Conservation (phyloP, 2,888 invertebrate genomes). For the Dicyrtomina minuta region DNA sequence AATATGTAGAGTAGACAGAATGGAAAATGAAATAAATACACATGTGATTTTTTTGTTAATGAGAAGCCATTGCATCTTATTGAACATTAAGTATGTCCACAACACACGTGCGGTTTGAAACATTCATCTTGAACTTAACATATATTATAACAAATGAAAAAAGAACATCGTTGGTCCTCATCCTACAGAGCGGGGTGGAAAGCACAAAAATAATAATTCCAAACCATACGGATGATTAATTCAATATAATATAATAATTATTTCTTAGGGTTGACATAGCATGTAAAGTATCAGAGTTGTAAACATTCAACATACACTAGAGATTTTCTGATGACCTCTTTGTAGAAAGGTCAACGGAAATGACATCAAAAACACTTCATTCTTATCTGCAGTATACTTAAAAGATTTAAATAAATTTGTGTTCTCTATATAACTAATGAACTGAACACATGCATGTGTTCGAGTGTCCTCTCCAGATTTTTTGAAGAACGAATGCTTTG, state of each 20-base stretch:
- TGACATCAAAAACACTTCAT: slow-evolving; percentile 21
- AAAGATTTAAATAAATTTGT: slow-evolving; percentile 1
- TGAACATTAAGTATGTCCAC: slow-evolving; percentile 31
- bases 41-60: slow-evolving; percentile 16
- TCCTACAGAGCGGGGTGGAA: slow-evolving; percentile 19
- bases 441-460: not conserved
- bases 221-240: slow-evolving; percentile 7
- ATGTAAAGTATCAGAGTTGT: slow-evolving; percentile 13
- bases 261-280: slow-evolving; percentile 1
- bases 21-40: slow-evolving; percentile 1
- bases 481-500: slow-evolving; percentile 1
- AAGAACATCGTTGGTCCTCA: slow-evolving; percentile 37
- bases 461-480: slow-evolving; percentile 1
- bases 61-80: slow-evolving; percentile 38
- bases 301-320: slow-evolving; percentile 19
- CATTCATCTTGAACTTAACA: slow-evolving; percentile 28
- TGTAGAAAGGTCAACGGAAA: not conserved
- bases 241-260: slow-evolving; percentile 6
- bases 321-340: slow-evolving; percentile 9
- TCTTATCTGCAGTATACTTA: slow-evolving; percentile 2
- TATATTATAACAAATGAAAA: slow-evolving; percentile 34
- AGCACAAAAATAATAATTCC: slow-evolving; percentile 24
- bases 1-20: not conserved
- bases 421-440: not conserved
- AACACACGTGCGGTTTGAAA: slow-evolving; percentile 31